Conservation (phyloP, 2,113 vertebrate genomes). For the Acanthisitta chloris region DNA sequence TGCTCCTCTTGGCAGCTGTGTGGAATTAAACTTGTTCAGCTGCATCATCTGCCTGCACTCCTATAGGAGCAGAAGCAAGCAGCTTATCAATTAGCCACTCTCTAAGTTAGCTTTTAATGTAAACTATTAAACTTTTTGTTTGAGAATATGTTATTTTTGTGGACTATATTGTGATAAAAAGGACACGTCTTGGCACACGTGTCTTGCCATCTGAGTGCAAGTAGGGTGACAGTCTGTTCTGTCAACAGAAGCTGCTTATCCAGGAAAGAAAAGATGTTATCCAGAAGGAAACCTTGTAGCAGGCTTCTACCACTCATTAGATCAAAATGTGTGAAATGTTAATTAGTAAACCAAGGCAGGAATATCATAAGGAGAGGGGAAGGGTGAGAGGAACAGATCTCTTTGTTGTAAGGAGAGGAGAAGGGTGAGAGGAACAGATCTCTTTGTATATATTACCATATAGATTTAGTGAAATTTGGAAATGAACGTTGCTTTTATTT, state of each 20-base stretch:
- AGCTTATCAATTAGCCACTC: not conserved
- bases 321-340: not conserved
- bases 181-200: not conserved
- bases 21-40: not conserved
- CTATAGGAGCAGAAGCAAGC: not conserved
- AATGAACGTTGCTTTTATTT: not conserved
- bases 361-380: not conserved
- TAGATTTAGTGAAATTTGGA: not conserved
- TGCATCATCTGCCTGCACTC: not conserved
- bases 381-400: not conserved
- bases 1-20: not conserved
- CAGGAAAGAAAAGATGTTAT: not conserved
- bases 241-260: not conserved
- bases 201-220: not conserved
- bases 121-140: not conserved
- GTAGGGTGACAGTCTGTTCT: not conserved
- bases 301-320: not conserved
- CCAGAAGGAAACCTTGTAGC: not conserved
- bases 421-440: not conserved
- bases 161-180: not conserved
- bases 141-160: not conserved
- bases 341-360: not conserved
- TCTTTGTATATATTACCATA: rapidly evolving
- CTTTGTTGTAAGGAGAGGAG: not conserved
- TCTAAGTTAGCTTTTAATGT: not conserved